A percentile compares a stretch with the other conserved stretches of the same genome.
These are phyloP conservation scores for Pseudorectes ferrugineus DNA, from an alignment of 2,113 vertebrate species.

Conservation along the genomic window DNA sequence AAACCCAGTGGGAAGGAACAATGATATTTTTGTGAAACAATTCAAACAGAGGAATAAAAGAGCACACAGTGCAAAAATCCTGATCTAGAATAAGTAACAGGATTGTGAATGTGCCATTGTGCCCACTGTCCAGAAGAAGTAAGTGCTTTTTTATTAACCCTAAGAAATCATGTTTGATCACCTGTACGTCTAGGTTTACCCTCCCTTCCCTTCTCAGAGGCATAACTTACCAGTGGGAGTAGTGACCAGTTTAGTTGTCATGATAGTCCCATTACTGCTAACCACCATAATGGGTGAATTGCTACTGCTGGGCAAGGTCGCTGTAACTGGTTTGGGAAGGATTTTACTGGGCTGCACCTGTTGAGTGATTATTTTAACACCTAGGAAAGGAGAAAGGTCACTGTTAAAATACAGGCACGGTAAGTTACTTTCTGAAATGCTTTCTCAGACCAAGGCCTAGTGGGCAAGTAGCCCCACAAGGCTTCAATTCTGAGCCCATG, in stretches of 20 bases:
- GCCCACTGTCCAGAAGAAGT: background rate
- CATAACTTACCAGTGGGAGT: conserved; percentile 87
- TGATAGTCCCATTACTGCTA: conserved; percentile 97
- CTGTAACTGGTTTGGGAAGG: conserved; percentile 93
- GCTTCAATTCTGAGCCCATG: conserved; percentile 9
- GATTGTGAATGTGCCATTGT: background rate
- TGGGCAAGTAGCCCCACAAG: conserved; percentile 32
- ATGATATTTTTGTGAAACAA: background rate
- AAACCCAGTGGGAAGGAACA: background rate
- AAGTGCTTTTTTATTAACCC: background rate
- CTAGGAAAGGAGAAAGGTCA: conserved; percentile 76
- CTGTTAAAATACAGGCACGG: conserved; percentile 62
- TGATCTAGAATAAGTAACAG: background rate
- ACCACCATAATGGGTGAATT: conserved; percentile 98
- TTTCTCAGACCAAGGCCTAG: conserved; percentile 43
- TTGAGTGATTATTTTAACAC: conserved; percentile 99
- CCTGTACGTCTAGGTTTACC: conserved; percentile 6
- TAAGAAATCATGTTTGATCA: background rate
- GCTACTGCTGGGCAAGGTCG: conserved; percentile 87
- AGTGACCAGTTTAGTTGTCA: conserved; percentile 97
- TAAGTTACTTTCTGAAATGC: conserved; percentile 53
- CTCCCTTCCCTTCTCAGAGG: conserved; percentile 57
- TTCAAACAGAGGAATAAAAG: background rate
- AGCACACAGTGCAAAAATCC: background rate
- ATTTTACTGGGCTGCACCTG: conserved; percentile 99